phyloP scores from a whole-genome alignment of 2,113 vertebrate genomes.

The Tautogolabrus adspersus region DNA sequence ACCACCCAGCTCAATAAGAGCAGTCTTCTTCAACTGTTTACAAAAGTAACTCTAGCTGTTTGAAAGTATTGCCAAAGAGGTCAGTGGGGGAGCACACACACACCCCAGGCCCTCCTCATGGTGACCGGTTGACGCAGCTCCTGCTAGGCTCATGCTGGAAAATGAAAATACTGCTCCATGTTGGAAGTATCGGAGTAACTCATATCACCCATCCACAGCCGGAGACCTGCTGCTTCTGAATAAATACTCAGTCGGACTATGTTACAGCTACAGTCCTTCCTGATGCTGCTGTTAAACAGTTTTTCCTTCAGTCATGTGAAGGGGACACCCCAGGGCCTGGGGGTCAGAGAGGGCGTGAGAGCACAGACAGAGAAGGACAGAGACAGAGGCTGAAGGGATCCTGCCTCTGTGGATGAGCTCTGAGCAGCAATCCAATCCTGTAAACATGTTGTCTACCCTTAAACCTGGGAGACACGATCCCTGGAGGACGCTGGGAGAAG shows the following conservation, averaged over 20 bases:
- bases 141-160: conserved; percentile 30
- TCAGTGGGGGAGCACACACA: conserved; percentile 25
- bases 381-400: conserved; percentile 45
- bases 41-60: conserved; percentile 27
- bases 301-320: conserved; percentile 64
- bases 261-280: conserved; percentile 39
- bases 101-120: conserved; percentile 16
- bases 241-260: conserved; percentile 59
- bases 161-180: conserved; percentile 52
- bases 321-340: conserved; percentile 53
- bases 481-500: conserved; percentile 27
- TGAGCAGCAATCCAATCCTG: conserved; percentile 70
- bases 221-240: conserved; percentile 64
- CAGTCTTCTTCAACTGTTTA: conserved; percentile 8
- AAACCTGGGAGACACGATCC: conserved; percentile 48
- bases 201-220: conserved; percentile 36
- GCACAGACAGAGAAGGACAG: conserved; percentile 38
- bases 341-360: conserved; percentile 77
- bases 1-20: background rate
- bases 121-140: conserved; percentile 24
- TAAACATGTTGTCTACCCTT: conserved; percentile 60
- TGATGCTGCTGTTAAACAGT: conserved; percentile 29
- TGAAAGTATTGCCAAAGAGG: conserved; percentile 14
- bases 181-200: conserved; percentile 39
- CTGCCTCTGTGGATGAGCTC: conserved; percentile 56